phyloP scores from a whole-genome alignment of 2,888 invertebrate species.

The Megaustenia siamemsis region DNA sequence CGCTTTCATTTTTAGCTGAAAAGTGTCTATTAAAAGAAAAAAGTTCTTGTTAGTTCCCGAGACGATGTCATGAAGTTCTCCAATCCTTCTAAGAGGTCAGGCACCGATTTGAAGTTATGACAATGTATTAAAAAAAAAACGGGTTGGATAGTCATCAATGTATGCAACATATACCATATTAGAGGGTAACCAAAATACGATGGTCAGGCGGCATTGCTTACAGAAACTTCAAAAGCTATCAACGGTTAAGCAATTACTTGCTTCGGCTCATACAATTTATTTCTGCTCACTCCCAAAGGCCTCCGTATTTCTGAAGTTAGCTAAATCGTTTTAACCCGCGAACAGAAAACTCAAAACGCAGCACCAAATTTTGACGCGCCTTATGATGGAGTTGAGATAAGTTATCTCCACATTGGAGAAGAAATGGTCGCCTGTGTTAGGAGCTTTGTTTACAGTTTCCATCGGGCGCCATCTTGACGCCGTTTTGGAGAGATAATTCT shows the following conservation, averaged over 20 bases:
- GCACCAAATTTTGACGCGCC: conserved; percentile 19
- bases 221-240: neutral
- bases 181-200: too few species aligned
- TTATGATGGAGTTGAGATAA: conserved; percentile 28
- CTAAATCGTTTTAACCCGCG: neutral
- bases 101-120: too few species aligned
- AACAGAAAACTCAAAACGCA: neutral
- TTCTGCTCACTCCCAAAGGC: neutral
- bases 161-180: too few species aligned
- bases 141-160: too few species aligned
- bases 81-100: too few species aligned
- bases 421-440: conserved; percentile 20
- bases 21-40: too few species aligned
- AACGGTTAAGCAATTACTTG: neutral
- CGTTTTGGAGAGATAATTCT: conserved; percentile 27
- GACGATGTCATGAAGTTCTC: too few species aligned
- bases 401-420: conserved; percentile 7
- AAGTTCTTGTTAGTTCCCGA: too few species aligned
- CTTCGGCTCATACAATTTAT: neutral
- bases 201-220: too few species aligned
- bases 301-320: neutral
- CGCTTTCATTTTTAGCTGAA: too few species aligned
- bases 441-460: conserved; percentile 32
- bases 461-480: conserved; percentile 31
- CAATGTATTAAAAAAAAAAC: too few species aligned